These are phyloP conservation scores for Paralinhomoeus sp. DNA, from an alignment of 2,888 invertebrate genomes.

Conservation along the genomic window DNA sequence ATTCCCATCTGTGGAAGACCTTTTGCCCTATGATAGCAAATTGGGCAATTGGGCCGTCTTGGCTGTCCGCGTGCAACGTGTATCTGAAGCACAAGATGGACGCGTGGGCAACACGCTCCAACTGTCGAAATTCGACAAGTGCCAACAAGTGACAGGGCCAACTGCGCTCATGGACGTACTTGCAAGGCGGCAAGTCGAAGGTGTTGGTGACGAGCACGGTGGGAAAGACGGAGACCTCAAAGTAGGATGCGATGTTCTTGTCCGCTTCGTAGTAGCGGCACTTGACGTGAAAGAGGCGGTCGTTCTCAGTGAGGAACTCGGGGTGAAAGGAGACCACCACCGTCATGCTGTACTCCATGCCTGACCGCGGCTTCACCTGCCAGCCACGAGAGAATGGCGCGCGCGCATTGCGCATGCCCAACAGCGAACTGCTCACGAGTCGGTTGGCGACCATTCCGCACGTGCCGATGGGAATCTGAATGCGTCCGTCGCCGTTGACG, in stretches of 20 bases:
- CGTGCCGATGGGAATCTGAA: neutral
- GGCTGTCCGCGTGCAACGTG: neutral
- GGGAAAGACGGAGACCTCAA: slow-evolving; percentile 1
- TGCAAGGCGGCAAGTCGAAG: neutral
- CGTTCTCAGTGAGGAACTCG: slow-evolving; percentile 1
- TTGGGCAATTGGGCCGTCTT: neutral
- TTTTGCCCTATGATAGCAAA: neutral
- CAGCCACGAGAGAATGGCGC: neutral
- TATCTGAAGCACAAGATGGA: neutral
- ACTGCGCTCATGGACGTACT: no score
- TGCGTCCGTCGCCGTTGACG: neutral
- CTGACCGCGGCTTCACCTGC: neutral
- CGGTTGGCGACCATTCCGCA: neutral
- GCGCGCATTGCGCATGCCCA: neutral
- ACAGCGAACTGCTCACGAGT: neutral
- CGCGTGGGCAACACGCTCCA: no score
- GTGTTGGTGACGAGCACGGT: neutral
- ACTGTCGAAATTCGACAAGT: no score
- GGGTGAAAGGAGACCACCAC: slow-evolving; percentile 1
- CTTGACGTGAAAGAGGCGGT: slow-evolving; percentile 2
- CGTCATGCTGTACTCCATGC: slow-evolving; percentile 1
- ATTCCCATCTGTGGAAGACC: slow-evolving; percentile 2
- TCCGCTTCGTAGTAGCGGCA: slow-evolving; percentile 1
- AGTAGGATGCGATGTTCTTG: neutral
- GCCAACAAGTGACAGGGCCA: no score